These are phyloP conservation scores for Drosophila pseudotakahashii DNA, from an alignment of 2,888 invertebrate genomes.

Conservation along the genomic window DNA sequence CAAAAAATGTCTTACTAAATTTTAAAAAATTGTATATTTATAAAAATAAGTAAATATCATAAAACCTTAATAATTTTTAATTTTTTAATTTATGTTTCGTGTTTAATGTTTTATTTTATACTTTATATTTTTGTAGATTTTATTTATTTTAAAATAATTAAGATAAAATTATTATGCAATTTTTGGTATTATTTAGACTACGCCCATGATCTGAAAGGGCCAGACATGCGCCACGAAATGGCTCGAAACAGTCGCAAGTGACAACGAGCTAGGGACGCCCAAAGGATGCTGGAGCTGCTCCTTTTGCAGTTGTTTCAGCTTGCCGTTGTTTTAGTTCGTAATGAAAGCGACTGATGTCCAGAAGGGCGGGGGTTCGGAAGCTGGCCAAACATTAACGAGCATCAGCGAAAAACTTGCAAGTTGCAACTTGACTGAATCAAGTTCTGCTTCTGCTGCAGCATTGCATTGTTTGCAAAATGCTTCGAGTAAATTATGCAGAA, in stretches of 20 bases:
- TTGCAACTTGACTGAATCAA: conserved; percentile 49
- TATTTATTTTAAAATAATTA: too few species aligned
- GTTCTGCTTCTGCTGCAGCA: conserved; percentile 35
- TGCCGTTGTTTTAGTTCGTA: conserved; percentile 48
- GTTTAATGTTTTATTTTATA: too few species aligned
- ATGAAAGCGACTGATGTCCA: conserved; percentile 47
- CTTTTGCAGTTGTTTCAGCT: conserved; percentile 31
- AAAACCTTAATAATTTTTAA: too few species aligned
- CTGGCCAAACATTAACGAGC: conserved; percentile 72
- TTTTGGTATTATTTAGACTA: neutral
- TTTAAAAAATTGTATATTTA: too few species aligned
- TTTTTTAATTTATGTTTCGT: too few species aligned
- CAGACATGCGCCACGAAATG: conserved; percentile 23
- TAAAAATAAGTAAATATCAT: too few species aligned
- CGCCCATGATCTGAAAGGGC: conserved; percentile 8
- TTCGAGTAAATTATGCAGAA: conserved; percentile 75
- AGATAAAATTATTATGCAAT: too few species aligned
- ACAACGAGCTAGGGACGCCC: conserved; percentile 51
- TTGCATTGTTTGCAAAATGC: conserved; percentile 70
- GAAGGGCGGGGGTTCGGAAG: conserved; percentile 21
- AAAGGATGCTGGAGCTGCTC: conserved; percentile 40
- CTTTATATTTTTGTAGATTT: too few species aligned
- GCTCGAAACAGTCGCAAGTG: conserved; percentile 48
- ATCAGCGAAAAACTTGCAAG: conserved; percentile 71
- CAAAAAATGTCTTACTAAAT: too few species aligned